Base-by-base conservation (phyloP, 2,113 vertebrate species). In the Muscicapa adusta region DNA sequence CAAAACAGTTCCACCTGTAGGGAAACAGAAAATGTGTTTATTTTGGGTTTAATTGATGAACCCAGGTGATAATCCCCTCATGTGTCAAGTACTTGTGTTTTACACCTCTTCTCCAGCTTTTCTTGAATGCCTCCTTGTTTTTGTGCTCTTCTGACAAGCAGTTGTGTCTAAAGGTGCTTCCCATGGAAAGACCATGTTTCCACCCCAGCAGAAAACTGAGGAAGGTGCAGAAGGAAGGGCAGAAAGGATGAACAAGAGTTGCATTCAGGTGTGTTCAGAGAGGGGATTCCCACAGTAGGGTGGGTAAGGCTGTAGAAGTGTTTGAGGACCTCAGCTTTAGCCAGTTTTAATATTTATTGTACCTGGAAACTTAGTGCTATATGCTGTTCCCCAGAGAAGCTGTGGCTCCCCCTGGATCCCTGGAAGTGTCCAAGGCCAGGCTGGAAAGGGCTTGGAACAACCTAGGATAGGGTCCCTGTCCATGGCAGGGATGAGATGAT, bases 171-270 rank as follows among this genome's bases (percentile, higher is more conserved):
- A 47, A 76, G 36, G 20, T 76, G 67, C 43, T 80, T 47, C 43
- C 26, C 36, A 3, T 0, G 31, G n/a, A 63, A 76, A 65, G 7
- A 34, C 14, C 0, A 0, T 3, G 13, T 29, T 82, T 24, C 31
- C 47, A n/a, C 71, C 15, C 17, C 10, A 3, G 17, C 19, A 26
- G 25, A 16, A 36, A n/a, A 9, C 0, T 15, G 42, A 83, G 31
- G 15, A 8, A 36, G 9, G 18, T 34, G 24, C 2, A 7, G 65
- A 67, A 14, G 14, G 38, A 38, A 50, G 24, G 38, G 57, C 60
- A 74, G 53, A 42, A 48, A 8, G 1, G 11, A 40, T 1, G 3
- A 31, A 28, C 50, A 18, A 34, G 6, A 43, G 43, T 1, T 40
- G 29, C 13, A 57, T 10, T 43, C 38, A 43, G 1, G 18, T 4